Base-by-base conservation (phyloP, 2,113 vertebrate species). In the Amblyornis subalaris region DNA sequence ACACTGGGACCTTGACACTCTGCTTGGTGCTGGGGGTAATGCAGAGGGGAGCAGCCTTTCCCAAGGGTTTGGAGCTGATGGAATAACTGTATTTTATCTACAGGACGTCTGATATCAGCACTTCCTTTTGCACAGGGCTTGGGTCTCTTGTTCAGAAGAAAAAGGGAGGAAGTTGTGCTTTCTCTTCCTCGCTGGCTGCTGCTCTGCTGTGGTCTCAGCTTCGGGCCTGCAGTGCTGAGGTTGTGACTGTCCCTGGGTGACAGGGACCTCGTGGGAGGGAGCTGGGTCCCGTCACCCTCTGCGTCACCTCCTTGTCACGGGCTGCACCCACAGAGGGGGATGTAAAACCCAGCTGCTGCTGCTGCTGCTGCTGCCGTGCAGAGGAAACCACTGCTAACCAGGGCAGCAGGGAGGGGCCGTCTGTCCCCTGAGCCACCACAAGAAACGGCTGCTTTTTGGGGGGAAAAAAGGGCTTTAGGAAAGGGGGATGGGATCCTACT, bases 251-350 rank as follows among this genome's bases (percentile, higher is more conserved):
- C 4, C 4, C 17, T 1, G 7, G 36, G 82, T 3, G 5, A 40
- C 50, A 6, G 83, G 66, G 40, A 60, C 45, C 24, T 17, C 61
- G 5, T 29, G 33, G 1, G 36, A 24, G 16, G 11, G 10, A 21
- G 12, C 20, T 6, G 19, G 42, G 8, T 25, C 6, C 15, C 1
- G 2, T 70, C 65, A 11, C 60, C 47, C 35, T 1, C 11, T 1
- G 2, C 0, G 3, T 64, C 40, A 2, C 21, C 72, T 50, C 51
- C 61, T 8, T 1, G 4, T 38, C 23, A 5, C 26, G 0, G 0
- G 8, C 74, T 50, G 73, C 54, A 6, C 58, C 55, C 3, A 0
- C 51, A 0, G 0, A 36, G 45, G 21, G 53, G 44, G 57, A 21
- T 57, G 82, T 76, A 33, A 64, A 82, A 72, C 78, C 62, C 66